Base-by-base conservation (phyloP, 2,113 vertebrate species). In the Scomber scombrus region DNA sequence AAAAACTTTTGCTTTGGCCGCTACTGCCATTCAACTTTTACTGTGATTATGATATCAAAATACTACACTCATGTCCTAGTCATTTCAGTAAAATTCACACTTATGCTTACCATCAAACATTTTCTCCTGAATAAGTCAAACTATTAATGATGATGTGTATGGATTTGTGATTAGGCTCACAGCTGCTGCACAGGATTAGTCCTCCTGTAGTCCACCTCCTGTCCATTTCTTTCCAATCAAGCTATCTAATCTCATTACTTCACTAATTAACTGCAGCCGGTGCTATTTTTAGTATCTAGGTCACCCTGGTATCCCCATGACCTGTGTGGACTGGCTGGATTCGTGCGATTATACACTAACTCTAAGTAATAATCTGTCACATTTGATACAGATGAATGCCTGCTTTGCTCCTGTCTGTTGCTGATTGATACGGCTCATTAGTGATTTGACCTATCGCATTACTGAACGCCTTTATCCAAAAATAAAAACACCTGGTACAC, bases 201-300 rank as follows among this genome's bases (percentile, higher is more conserved):
- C 56, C 21, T 60, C 50, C 45, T 77, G 19, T 46, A 14, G 66
- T 67, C 19, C 65, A 72, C 62, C 68, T 61, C 66, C 23, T 86
- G 76, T 81, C 80, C 76, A 68, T 85, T 86, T 80, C 81, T 83
- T 68, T 85, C 79, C 68, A 86, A 88, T 91, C 82, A 70, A 71
- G 66, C 78, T 62, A 81, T 88, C 88, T 90, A 90, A 90, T 90
- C 82, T 49, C 71, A 85, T 92, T 89, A 91, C 87, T 90, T 87
- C 68, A 66, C 82, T 92, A 89, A 93, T 92, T 89, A 93, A 87
- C 80, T 82, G 71, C 61, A 68, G 87, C 63, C 75, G 4, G 15
- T 54, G 55, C 5, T 92, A 88, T 92, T 93, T 92, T 88, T 93
- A 93, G 91, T 14, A 79, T 90, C 51, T 89, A 71, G 88, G 90